phyloP scores from a whole-genome alignment of 2,797 vertebrate species.

The Manis crassicaudata region DNA sequence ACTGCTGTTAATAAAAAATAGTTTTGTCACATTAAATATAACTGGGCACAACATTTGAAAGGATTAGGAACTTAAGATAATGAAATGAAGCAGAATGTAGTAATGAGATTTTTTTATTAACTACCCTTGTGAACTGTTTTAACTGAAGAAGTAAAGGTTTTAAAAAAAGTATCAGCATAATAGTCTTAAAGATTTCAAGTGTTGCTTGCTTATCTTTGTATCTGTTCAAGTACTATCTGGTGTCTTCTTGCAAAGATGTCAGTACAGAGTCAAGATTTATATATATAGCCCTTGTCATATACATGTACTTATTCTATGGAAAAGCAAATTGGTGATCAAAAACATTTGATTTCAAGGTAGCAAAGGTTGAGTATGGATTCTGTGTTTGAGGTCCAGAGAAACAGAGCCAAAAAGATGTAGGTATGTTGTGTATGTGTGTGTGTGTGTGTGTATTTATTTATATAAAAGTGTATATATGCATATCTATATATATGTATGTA shows the following conservation, averaged over 20 bases:
- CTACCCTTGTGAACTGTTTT: slow-evolving; percentile 14
- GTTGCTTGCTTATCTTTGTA: background rate
- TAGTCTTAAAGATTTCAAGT: background rate
- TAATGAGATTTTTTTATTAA: background rate
- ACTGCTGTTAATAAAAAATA: slow-evolving; percentile 41
- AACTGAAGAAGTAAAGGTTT: background rate
- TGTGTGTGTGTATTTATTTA: background rate
- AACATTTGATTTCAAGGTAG: slow-evolving; percentile 5
- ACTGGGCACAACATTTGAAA: background rate
- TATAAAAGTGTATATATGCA: no score
- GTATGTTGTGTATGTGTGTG: no score
- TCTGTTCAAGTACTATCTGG: background rate
- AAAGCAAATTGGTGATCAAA: background rate
- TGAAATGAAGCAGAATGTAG: background rate
- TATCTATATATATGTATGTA: no score
- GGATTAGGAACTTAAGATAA: background rate
- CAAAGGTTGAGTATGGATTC: background rate
- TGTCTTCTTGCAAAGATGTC: background rate
- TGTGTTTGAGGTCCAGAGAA: background rate
- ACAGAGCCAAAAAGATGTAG: background rate
- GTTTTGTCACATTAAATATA: slow-evolving; percentile 37
- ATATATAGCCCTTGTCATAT: background rate
- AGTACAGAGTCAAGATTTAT: background rate
- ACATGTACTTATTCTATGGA: background rate
- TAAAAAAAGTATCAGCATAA: background rate